These are phyloP conservation scores for Lepidocyrtoides sp. DNA, from an alignment of 2,888 invertebrate genomes.

Conservation along the genomic window DNA sequence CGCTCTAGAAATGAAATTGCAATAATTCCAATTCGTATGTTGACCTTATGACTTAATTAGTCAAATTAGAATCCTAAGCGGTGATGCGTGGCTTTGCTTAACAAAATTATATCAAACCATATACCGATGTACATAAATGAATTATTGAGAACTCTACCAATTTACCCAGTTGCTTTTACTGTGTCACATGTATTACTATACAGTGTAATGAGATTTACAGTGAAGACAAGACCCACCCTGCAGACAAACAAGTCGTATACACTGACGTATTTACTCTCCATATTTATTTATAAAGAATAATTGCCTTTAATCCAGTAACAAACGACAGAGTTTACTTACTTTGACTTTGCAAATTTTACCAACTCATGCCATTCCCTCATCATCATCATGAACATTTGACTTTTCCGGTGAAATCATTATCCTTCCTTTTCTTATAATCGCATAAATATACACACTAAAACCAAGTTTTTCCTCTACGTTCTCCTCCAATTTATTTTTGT, in stretches of 20 bases:
- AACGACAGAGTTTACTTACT: not conserved
- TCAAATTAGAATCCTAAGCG: not conserved
- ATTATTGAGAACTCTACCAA: not conserved
- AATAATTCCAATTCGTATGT: not conserved
- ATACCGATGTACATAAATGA: too few species aligned
- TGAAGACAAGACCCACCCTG: not conserved
- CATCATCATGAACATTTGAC: not conserved
- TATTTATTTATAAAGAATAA: not conserved
- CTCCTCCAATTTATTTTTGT: not conserved
- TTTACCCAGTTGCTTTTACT: not conserved
- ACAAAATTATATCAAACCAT: not conserved
- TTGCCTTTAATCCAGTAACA: not conserved
- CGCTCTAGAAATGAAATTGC: not conserved
- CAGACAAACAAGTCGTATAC: not conserved
- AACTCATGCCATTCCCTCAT: constrained; percentile 72
- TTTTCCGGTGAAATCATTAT: constrained; percentile 52
- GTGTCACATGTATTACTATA: not conserved
- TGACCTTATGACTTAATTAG: constrained; percentile 23
- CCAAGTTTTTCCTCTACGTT: not conserved
- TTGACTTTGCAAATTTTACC: constrained; percentile 63
- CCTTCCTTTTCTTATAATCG: not conserved
- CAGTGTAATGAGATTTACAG: not conserved
- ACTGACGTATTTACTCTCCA: not conserved
- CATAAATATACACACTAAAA: not conserved
- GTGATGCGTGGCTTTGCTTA: not conserved